phyloP scores from a whole-genome alignment of 2,888 invertebrate species.

The Melinopterus prodromus region DNA sequence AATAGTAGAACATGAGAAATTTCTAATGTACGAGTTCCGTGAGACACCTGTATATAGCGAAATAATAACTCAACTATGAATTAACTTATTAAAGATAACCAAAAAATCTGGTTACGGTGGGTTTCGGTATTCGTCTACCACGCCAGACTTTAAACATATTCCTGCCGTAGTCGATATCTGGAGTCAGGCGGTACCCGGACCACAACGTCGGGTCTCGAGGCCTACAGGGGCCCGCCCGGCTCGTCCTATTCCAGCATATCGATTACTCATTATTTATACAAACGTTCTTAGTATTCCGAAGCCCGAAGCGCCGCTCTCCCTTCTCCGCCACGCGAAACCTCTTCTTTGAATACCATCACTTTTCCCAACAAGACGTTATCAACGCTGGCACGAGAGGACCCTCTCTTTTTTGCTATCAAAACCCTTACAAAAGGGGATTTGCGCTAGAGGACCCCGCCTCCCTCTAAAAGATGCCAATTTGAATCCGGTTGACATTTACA shows the following conservation, averaged over 20 bases:
- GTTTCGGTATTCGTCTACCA: not conserved
- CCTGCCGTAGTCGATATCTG: conserved; percentile 58
- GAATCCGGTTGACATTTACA: conserved; percentile 4
- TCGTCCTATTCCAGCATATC: conserved; percentile 53
- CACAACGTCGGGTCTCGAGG: not conserved
- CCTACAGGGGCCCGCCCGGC: conserved; percentile 51
- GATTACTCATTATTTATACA: conserved; percentile 62
- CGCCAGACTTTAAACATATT: not conserved
- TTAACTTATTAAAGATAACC: not conserved
- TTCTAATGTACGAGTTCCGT: too few relatives aligned
- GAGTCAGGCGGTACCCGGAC: conserved; percentile 58
- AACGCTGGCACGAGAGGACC: conserved; percentile 44
- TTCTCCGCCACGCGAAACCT: conserved; percentile 43
- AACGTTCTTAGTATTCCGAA: conserved; percentile 60
- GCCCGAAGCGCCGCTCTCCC: conserved; percentile 55
- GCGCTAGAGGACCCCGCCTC: not conserved
- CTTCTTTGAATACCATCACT: not conserved
- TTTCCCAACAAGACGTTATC: conserved; percentile 4
- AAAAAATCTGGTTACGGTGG: not conserved
- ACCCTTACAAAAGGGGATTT: not conserved
- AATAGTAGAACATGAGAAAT: too few relatives aligned
- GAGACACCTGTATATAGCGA: too few relatives aligned
- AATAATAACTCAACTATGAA: too few relatives aligned
- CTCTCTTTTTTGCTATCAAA: conserved; percentile 9
- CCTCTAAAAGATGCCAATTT: conserved; percentile 12